Base-by-base conservation (phyloP, 2,797 vertebrate species). In the Vultur gryphus region DNA sequence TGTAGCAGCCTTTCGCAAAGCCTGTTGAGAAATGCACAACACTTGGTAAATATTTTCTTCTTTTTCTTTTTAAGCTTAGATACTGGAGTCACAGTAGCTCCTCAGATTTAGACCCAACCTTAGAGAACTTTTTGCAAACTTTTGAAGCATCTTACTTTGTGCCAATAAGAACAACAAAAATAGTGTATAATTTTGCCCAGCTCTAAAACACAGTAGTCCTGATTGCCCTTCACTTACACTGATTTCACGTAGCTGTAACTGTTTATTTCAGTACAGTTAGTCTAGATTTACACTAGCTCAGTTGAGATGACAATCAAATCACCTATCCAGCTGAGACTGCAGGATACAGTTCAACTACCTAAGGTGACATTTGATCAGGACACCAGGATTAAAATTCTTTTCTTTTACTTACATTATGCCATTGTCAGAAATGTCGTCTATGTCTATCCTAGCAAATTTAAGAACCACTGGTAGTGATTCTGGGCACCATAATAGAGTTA, bases 351-450 rank as follows among this genome's bases (percentile, higher is more conserved):
- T 52, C 44, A 31, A 19, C 58, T 79, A 66, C 48, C 26, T 37
- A 25, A 59, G 8, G 17, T 71, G 43, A 20, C 29, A 39, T 55
- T 78, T 81, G 25, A 77, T 72, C 35, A 48, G 33, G 14, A 77
- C 26, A 20, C 9, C 9, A 13, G 49, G 31, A 54, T 51, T 59
- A 72, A 44, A 61, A 18, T 49, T 25, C 4, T 69, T 72, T 43
- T 35, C 24, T 69, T 52, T 80, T 28, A 69, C 11, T 65, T 44
- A 41, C 11, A 33, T 61, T 37, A 49, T n/a, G 10, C 14, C 29
- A 21, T 11, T 58, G 25, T 28, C 33, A 58, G 21, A 19, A 67
- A 37, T 1, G 1, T 5, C 1, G 0, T 24, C 44, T 43, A 18
- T 26, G 11, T 18, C 48, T 72, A 23, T 10, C 11, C 4, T 33